Evolutionary conservation across 2,797 vertebrate species (phyloP), one percentile per base, ranked within the genome.

Genomic region (Taenioides sp.): DNA sequence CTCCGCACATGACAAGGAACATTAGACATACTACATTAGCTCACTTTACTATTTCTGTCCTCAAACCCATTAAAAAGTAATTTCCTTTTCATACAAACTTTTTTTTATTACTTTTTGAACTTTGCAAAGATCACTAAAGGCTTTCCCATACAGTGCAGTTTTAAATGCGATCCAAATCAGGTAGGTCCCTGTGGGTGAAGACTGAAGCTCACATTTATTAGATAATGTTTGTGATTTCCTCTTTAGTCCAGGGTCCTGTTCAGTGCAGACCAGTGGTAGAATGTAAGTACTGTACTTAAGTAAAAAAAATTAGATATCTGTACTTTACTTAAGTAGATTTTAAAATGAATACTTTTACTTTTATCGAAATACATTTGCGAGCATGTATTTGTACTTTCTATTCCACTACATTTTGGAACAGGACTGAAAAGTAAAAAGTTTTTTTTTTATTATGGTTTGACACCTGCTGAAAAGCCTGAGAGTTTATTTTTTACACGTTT

Each of bases 221-320:
- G 69, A 75, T 75, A 70, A 73, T 74, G 70, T 68, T 74, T 75
- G 80, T 70, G 77, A 77, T 74, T 77, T 16, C 78, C 78, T 74
- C 87, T 23, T 64, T 43, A 76, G 69, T 83, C 71, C 52, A 27
- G 76, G 74, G 23, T 74, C 72, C 73, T 70, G 25, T 9, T 63
- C 73, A 27, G 25, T 80, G 80, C 80, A 62, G 34, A 31, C 28
- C 28, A 31, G 28, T 31, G 7, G 31, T 34, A 4, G 31, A 34
- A 34, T 34, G 5, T 31, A 31, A 31, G 34, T 10, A 37, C 34
- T 37, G 34, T 37, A 10, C 7, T 10, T 37, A 9, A 37, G 34
- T 37, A 37, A 37, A 37, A 37, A 37, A 37, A 2, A 27, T 27
- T 37, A 10, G 34, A 37, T 37, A 10, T 1, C 9, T 37, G 34